phyloP scores from a whole-genome alignment of 2,888 invertebrate species.

The Cremastinae sp. region DNA sequence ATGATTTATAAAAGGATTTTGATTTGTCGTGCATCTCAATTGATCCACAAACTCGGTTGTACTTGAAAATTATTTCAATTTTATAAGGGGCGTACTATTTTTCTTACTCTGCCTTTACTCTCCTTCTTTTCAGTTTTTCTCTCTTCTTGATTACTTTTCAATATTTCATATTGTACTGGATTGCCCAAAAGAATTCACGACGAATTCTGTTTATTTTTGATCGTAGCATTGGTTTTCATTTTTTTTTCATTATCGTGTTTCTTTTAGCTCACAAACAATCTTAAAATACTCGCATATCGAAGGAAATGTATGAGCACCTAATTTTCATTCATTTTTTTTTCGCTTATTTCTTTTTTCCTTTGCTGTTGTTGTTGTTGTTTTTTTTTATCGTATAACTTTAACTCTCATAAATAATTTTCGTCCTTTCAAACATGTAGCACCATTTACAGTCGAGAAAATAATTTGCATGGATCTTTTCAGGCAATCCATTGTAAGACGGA shows the following conservation, averaged over 20 bases:
- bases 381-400: slow-evolving; percentile 64
- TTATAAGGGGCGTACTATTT: slow-evolving; percentile 67
- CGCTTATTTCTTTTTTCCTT: slow-evolving; percentile 33
- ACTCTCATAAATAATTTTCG: slow-evolving; percentile 66
- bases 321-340: slow-evolving; percentile 43
- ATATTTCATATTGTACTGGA: slow-evolving; percentile 68
- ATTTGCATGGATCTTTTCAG: slow-evolving; percentile 72
- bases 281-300: slow-evolving; percentile 67
- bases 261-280: slow-evolving; percentile 60
- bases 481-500: slow-evolving; percentile 77
- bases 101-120: slow-evolving; percentile 47
- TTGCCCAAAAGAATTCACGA: slow-evolving; percentile 70
- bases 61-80: slow-evolving; percentile 75
- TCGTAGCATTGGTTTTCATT: slow-evolving; percentile 32
- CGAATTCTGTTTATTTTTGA: slow-evolving; percentile 39
- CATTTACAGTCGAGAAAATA: slow-evolving; percentile 70
- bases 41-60: slow-evolving; percentile 74
- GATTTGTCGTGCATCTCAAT: slow-evolving; percentile 72
- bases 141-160: slow-evolving; percentile 49
- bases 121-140: slow-evolving; percentile 2
- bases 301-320: slow-evolving; percentile 73
- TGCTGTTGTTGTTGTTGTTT: slow-evolving; percentile 1
- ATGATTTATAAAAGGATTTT: slow-evolving; percentile 70
- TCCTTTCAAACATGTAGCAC: slow-evolving; percentile 70
- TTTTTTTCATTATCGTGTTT: slow-evolving; percentile 58